Evolutionary conservation across 2,113 vertebrate species (phyloP), one percentile per base, ranked within the genome.

Genomic region (Lepus timidus): DNA sequence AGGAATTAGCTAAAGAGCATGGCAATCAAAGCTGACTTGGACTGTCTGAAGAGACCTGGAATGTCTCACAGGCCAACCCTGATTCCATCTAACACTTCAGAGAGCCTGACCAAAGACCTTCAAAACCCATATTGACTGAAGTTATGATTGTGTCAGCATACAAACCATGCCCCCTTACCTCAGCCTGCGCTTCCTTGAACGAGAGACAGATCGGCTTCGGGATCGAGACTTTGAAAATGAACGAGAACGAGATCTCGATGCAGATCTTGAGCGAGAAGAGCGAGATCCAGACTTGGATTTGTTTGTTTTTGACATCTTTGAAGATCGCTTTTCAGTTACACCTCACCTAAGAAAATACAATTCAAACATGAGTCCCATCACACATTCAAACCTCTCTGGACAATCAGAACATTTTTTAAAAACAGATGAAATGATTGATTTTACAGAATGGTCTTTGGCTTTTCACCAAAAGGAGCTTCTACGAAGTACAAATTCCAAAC

Each of bases 241-340:
- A 0, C 98, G 98, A 61, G 99, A 99, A 17, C 99, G 99, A 0
- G 99, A 99, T 9, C 99, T 97, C 2, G 99, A 99, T 0, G 98
- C 98, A 0, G 99, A 99, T 96, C 99, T 99, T 91, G 99, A 99
- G 5, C 99, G 99, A 1, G 99, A 99, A 4, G 98, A 99, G 20
- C 98, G 98, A 85, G 99, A 99, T 9, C 99, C 98, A 81, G 99
- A 99, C 93, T 99, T 99, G 4, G 99, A 99, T 91, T 99, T 99
- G 67, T 99, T 98, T 12, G 99, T 99, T 98, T 99, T 99, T 85
- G 99, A 99, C 99, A 99, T 99, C 98, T 97, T 96, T 97, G 97
- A 96, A 97, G 95, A 91, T 92, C 85, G 96, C 97, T 97, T 96
- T 98, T 95, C 97, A 98, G 92, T 70, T 85, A 96, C 33, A 96